A percentile compares a stretch with the other conserved stretches of the same genome.
phyloP scores from a whole-genome alignment of 2,888 invertebrate genomes.

The Diplazon laetatorius region DNA sequence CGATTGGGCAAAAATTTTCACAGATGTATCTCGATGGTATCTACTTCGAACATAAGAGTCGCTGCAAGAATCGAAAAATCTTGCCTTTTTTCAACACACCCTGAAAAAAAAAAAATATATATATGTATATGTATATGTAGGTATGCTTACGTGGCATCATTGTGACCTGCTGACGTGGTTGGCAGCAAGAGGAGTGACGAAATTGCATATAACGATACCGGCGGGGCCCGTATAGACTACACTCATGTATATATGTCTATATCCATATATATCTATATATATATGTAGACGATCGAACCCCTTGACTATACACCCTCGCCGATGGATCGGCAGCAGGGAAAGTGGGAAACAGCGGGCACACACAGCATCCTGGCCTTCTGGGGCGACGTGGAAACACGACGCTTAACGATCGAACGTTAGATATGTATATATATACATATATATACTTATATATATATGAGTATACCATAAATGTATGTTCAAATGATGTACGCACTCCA shows the following conservation, averaged over 20 bases:
- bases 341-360: background rate
- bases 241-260: too few species aligned
- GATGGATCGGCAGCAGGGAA: constrained; percentile 42
- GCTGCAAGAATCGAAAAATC: too few species aligned
- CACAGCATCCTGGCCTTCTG: constrained; percentile 34
- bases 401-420: constrained; percentile 63
- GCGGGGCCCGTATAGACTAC: constrained; percentile 34
- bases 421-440: too few species aligned
- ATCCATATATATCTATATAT: too few species aligned
- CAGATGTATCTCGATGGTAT: too few species aligned
- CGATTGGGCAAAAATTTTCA: too few species aligned
- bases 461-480: too few species aligned
- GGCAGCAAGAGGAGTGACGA: constrained; percentile 52
- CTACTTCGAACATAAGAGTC: too few species aligned
- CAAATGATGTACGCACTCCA: constrained; percentile 53
- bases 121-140: background rate
- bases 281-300: constrained; percentile 41
- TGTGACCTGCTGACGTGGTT: constrained; percentile 56
- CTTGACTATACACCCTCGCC: constrained; percentile 32
- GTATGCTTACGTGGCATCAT: too few species aligned
- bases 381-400: constrained; percentile 59
- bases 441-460: too few species aligned
- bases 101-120: background rate
- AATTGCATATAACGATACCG: constrained; percentile 54
- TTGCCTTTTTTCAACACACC: too few species aligned